Evolutionary conservation across 2,113 vertebrate genomes (phyloP).

Genomic region (Seriola rivoliana): DNA sequence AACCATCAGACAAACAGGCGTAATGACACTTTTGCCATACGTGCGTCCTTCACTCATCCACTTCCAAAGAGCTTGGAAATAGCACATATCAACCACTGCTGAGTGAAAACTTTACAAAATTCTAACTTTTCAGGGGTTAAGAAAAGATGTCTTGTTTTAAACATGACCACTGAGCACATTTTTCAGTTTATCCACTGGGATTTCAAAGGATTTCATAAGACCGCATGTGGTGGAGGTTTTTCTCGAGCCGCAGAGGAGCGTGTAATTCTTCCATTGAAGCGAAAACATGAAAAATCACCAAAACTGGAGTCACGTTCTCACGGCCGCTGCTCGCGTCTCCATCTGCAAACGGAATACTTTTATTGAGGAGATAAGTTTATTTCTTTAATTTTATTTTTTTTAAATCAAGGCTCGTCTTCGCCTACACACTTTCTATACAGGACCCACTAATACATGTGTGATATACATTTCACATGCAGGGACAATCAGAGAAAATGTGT

Average conservation of each 20-base stretch:
- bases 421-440: neutral
- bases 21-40: neutral
- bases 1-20: neutral
- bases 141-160: constrained; percentile 28
- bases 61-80: neutral
- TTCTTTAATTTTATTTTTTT: neutral
- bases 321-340: neutral
- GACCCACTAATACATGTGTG: neutral
- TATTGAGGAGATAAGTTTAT: neutral
- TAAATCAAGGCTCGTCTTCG: neutral
- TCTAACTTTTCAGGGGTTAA: constrained; percentile 2
- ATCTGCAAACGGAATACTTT: constrained; percentile 4
- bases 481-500: constrained; percentile 27
- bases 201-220: constrained; percentile 53
- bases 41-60: neutral
- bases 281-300: constrained; percentile 49
- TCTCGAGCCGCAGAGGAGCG: constrained; percentile 21
- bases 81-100: neutral
- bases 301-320: constrained; percentile 14
- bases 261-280: constrained; percentile 29
- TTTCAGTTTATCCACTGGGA: constrained; percentile 47
- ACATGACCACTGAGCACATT: constrained; percentile 28
- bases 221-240: constrained; percentile 42
- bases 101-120: neutral
- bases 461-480: constrained; percentile 27